These are phyloP conservation scores for Dexiosoma caninum DNA, from an alignment of 2,888 invertebrate genomes.

Conservation along the genomic window DNA sequence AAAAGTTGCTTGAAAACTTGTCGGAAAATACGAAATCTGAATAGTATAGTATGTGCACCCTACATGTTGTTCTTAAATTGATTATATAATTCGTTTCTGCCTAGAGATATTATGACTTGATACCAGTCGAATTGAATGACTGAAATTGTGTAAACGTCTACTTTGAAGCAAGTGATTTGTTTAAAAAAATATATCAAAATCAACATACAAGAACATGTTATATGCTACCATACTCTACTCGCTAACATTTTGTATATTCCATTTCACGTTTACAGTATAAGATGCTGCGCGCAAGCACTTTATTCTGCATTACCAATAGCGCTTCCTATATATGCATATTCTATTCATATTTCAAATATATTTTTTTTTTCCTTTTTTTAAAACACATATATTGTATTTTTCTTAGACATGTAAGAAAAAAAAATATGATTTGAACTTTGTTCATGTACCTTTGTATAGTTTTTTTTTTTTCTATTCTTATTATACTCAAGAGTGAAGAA, in stretches of 20 bases:
- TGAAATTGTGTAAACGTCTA: too few relatives aligned
- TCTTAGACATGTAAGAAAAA: neutral
- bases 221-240: neutral
- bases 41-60: neutral
- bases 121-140: too few relatives aligned
- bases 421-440: neutral
- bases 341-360: slow-evolving; percentile 36
- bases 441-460: neutral
- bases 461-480: neutral
- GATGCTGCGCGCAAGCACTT: neutral
- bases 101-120: too few relatives aligned
- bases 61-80: neutral
- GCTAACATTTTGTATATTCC: neutral
- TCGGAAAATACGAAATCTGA: neutral
- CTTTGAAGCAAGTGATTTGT: too few relatives aligned
- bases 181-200: too few relatives aligned
- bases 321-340: neutral
- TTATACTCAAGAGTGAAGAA: neutral
- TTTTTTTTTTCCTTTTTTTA: neutral
- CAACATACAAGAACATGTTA: neutral
- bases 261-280: neutral
- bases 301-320: neutral
- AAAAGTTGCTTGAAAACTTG: neutral
- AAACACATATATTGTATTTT: neutral
- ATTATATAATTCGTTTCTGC: too few relatives aligned